A percentile compares a stretch with the other conserved stretches of the same genome.
These are phyloP conservation scores for Drosophila ironensis DNA, from an alignment of 1,140 invertebrate species.

Conservation along the genomic window DNA sequence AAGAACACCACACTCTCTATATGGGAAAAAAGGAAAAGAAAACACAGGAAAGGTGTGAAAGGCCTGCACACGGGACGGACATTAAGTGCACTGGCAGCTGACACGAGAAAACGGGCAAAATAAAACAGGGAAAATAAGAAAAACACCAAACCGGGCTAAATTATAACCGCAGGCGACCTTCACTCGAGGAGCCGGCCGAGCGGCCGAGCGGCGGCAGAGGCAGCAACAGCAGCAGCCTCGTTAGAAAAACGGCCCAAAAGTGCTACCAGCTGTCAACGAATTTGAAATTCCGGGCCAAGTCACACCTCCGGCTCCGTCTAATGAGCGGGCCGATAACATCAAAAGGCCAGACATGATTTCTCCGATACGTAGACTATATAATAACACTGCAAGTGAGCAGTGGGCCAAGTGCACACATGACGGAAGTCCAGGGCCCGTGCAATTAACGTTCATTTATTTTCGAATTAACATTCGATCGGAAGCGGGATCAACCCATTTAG, in stretches of 20 bases:
- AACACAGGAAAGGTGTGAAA: constrained; percentile 60
- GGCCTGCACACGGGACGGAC: constrained; percentile 26
- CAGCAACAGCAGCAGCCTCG: constrained; percentile 33
- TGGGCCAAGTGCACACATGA: constrained; percentile 26
- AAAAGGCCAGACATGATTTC: constrained; percentile 80
- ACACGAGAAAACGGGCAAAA: constrained; percentile 15
- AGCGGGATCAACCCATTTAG: not conserved
- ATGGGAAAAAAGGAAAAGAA: not conserved
- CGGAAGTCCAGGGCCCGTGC: constrained; percentile 46
- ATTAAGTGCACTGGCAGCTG: constrained; percentile 53
- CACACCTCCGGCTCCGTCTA: constrained; percentile 47
- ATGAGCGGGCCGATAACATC: constrained; percentile 73
- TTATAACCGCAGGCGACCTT: constrained; percentile 26
- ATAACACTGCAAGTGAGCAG: too few species aligned
- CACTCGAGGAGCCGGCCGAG: constrained; percentile 23
- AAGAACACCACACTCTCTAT: too few species aligned
- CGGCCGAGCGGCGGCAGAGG: too few species aligned
- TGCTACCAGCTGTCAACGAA: constrained; percentile 75
- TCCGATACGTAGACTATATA: constrained; percentile 26
- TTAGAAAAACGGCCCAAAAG: constrained; percentile 42
- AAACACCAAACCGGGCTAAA: not conserved
- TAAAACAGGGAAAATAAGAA: not conserved
- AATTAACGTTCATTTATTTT: constrained; percentile 81
- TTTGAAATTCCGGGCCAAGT: constrained; percentile 33
- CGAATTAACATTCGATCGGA: constrained; percentile 75